These are phyloP conservation scores for Thamnophis sirtalis DNA, from an alignment of 2,113 vertebrate species.

Conservation along the genomic window DNA sequence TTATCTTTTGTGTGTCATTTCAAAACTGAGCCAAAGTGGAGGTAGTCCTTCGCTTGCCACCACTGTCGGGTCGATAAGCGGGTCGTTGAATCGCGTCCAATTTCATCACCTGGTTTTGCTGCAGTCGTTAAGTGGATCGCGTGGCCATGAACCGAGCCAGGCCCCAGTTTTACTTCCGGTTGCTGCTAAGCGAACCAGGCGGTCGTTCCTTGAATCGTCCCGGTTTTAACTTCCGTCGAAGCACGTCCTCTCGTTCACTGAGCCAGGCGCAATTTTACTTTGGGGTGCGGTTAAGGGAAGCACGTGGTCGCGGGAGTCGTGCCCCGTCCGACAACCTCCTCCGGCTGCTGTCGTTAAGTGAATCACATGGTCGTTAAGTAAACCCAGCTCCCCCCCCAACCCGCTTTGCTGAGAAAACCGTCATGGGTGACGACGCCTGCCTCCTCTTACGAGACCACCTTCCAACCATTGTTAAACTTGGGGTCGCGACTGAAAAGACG, in stretches of 20 bases:
- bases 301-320: no score
- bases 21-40: background rate
- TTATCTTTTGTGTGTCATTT: slow-evolving; percentile 3
- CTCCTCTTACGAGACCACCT: background rate
- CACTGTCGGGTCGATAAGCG: background rate
- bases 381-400: background rate
- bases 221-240: no score
- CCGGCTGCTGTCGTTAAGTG: no score
- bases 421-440: background rate
- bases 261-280: no score
- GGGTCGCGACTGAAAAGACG: no score
- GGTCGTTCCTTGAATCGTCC: no score
- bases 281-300: no score
- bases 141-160: no score
- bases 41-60: background rate
- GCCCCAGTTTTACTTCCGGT: no score
- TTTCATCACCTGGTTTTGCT: background rate
- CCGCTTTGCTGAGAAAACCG: background rate
- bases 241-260: no score
- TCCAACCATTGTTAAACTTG: background rate
- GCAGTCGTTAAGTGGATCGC: background rate
- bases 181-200: no score
- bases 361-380: background rate
- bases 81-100: background rate
- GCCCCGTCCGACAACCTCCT: no score